Conservation (phyloP, 2,888 invertebrate genomes). For the Alcis repandata region DNA sequence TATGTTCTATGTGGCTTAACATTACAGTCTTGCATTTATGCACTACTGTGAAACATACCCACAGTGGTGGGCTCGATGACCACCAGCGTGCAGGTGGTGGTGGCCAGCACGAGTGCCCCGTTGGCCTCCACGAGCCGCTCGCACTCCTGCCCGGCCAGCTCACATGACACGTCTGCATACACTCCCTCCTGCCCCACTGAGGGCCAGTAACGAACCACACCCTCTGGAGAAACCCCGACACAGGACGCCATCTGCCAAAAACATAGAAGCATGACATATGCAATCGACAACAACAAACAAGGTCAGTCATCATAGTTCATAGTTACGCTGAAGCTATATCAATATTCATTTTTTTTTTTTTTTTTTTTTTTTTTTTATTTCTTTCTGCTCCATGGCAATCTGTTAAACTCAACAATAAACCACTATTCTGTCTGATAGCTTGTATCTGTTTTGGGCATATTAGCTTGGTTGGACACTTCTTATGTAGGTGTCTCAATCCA, state of each 20-base stretch:
- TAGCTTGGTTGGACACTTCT: too few species aligned
- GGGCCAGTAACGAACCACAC: conserved; percentile 96
- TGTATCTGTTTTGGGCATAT: too few species aligned
- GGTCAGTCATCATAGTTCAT: too few species aligned
- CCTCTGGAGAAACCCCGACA: conserved; percentile 97
- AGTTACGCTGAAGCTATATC: too few species aligned
- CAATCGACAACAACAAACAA: not conserved
- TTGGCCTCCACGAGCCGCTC: conserved; percentile 89
- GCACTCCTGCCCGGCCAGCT: conserved; percentile 95
- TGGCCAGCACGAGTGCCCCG: conserved; percentile 93
- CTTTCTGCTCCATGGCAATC: too few species aligned
- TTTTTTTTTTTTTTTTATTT: too few species aligned
- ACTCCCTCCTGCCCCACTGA: conserved; percentile 95
- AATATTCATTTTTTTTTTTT: too few species aligned
- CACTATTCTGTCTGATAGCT: too few species aligned
- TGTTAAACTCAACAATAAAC: too few species aligned
- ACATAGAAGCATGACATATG: not conserved
- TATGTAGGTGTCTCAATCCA: too few species aligned
- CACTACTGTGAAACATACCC: conserved; percentile 55
- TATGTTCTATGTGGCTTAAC: too few species aligned
- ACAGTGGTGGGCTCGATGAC: conserved; percentile 60
- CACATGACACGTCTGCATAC: conserved; percentile 93
- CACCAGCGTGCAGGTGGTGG: conserved; percentile 96
- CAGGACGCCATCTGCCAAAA: conserved; percentile 90
- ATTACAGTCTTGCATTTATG: too few species aligned